A percentile compares a stretch with the other conserved stretches of the same genome.
These are phyloP conservation scores for Rhabdophis nuchalis DNA, from an alignment of 2,797 vertebrate species.

Conservation along the genomic window DNA sequence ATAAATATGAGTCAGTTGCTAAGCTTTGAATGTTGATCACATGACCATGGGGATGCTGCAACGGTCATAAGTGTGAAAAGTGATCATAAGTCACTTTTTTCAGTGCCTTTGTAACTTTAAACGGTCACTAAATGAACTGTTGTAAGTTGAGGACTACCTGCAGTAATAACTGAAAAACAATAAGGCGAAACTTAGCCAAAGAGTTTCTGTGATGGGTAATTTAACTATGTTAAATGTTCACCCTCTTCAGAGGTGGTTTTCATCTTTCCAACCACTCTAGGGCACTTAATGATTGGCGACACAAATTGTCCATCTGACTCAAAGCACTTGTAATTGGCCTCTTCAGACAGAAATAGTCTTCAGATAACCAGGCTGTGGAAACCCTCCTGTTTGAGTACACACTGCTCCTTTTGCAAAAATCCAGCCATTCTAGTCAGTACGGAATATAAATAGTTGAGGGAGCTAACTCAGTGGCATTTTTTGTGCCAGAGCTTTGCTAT, in stretches of 20 bases:
- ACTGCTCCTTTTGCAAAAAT: neutral
- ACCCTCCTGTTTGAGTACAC: neutral
- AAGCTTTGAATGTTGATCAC: neutral
- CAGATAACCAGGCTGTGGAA: neutral
- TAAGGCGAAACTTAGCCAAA: neutral
- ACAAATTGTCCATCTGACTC: neutral
- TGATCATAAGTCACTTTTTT: neutral
- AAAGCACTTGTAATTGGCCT: neutral
- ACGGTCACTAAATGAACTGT: neutral
- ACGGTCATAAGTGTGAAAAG: neutral
- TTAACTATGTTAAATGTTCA: neutral
- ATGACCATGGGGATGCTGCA: neutral
- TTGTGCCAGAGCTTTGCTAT: neutral
- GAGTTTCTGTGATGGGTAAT: neutral
- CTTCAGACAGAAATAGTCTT: neutral
- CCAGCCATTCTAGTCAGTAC: neutral
- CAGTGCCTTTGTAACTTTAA: neutral
- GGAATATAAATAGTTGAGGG: neutral
- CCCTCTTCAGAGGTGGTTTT: neutral
- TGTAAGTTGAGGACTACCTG: neutral
- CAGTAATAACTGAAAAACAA: neutral
- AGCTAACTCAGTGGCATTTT: neutral
- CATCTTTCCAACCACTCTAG: neutral
- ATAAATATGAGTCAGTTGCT: neutral
- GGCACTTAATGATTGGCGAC: neutral